Percentiles rank a stretch among this genome's conserved stretches.
These are phyloP conservation scores for Sinocyclocheilus anshuiensis DNA, from an alignment of 2,113 vertebrate genomes.

Conservation along the genomic window DNA sequence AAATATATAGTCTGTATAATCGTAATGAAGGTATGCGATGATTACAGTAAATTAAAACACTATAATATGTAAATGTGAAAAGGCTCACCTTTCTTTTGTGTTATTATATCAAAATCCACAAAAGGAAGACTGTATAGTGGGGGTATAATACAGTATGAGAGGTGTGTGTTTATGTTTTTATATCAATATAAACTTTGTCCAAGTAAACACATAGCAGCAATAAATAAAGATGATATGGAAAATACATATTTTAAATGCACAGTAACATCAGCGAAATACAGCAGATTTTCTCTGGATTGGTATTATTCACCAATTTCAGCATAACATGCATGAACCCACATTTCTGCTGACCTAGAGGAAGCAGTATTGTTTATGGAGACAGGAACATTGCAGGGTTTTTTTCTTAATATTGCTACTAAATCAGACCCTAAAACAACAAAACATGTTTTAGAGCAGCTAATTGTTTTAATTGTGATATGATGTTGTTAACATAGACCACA, in stretches of 20 bases:
- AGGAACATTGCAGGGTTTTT: background rate
- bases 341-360: background rate
- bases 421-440: background rate
- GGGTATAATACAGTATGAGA: background rate
- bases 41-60: background rate
- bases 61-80: background rate
- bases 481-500: background rate
- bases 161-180: background rate
- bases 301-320: background rate
- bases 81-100: background rate
- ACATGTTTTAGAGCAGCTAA: background rate
- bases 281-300: background rate
- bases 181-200: background rate
- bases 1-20: background rate
- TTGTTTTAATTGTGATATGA: background rate
- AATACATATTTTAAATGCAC: background rate
- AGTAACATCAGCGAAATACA: background rate
- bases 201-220: background rate
- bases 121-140: background rate
- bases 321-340: background rate
- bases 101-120: background rate
- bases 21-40: background rate
- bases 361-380: background rate
- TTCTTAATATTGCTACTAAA: background rate
- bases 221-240: background rate